These are phyloP conservation scores for Drosophila mojavensis DNA, from an alignment of 1,140 invertebrate species.

Conservation along the genomic window DNA sequence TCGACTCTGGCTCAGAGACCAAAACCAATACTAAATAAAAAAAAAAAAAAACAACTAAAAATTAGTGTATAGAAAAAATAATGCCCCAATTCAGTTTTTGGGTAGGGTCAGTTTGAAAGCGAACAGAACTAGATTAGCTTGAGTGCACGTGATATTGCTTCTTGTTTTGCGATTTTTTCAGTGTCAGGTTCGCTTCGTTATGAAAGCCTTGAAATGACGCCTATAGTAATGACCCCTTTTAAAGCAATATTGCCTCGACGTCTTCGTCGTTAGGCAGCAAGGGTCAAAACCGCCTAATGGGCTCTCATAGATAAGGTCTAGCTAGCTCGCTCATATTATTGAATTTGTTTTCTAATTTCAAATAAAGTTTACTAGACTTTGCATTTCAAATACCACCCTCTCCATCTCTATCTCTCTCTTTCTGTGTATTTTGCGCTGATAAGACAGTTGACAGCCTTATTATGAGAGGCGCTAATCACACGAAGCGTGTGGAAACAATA, in stretches of 20 bases:
- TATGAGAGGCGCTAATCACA: conserved; percentile 29
- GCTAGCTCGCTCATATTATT: conserved; percentile 44
- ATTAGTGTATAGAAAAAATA: background rate
- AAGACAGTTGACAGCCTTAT: conserved; percentile 37
- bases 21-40: conserved; percentile 20
- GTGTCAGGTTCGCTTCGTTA: conserved; percentile 65
- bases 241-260: conserved; percentile 8
- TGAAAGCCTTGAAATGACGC: conserved; percentile 39
- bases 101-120: conserved; percentile 39
- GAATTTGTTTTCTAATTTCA: conserved; percentile 70
- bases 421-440: conserved; percentile 65
- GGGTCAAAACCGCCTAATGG: conserved; percentile 67
- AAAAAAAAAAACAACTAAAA: conserved; percentile 1
- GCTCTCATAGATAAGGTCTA: conserved; percentile 53
- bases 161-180: conserved; percentile 34
- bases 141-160: conserved; percentile 54
- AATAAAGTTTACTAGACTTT: conserved; percentile 30
- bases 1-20: conserved; percentile 36
- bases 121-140: background rate
- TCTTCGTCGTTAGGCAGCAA: conserved; percentile 19
- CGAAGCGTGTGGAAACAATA: conserved; percentile 43
- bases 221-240: conserved; percentile 64
- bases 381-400: conserved; percentile 9
- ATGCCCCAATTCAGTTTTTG: conserved; percentile 23
- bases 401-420: conserved; percentile 9